Evolutionary conservation across 1,140 invertebrate genomes (phyloP).

Genomic region (Ceratitis capitata): DNA sequence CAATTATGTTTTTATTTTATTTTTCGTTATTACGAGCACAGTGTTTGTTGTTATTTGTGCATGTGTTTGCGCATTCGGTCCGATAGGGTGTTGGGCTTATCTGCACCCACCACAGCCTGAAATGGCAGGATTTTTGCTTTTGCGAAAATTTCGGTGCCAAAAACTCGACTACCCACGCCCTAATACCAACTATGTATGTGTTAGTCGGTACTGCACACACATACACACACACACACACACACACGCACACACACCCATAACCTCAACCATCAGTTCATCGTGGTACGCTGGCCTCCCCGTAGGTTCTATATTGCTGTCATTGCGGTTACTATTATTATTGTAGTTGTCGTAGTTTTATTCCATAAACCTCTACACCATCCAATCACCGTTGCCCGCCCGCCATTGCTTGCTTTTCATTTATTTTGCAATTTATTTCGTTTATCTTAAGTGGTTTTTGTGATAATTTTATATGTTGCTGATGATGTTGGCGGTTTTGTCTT

Average conservation of each 20-base stretch:
- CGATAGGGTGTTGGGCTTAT: background rate
- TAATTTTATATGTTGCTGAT: slow-evolving; percentile 39
- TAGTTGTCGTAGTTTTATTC: slow-evolving; percentile 2
- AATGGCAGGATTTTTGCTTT: background rate
- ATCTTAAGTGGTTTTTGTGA: slow-evolving; percentile 43
- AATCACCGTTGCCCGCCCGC: background rate
- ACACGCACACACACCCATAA: background rate
- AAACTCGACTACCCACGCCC: background rate
- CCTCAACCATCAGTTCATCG: background rate
- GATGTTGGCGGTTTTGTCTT: slow-evolving; percentile 37
- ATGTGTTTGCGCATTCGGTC: background rate
- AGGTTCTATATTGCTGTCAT: background rate
- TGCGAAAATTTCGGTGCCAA: background rate
- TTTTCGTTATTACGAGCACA: background rate
- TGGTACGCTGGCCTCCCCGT: background rate
- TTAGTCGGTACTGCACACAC: background rate
- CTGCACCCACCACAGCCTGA: background rate
- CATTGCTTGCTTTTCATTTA: slow-evolving; percentile 37
- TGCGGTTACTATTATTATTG: slow-evolving; percentile 20
- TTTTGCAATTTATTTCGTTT: slow-evolving; percentile 45
- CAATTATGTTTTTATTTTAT: background rate
- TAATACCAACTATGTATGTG: background rate
- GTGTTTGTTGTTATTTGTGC: slow-evolving; percentile 24
- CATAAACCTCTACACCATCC: background rate
- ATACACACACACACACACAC: background rate